Percentiles rank a stretch among this genome's conserved stretches.
phyloP scores from a whole-genome alignment of 2,797 vertebrate genomes.

The Novumbra hubbsi region DNA sequence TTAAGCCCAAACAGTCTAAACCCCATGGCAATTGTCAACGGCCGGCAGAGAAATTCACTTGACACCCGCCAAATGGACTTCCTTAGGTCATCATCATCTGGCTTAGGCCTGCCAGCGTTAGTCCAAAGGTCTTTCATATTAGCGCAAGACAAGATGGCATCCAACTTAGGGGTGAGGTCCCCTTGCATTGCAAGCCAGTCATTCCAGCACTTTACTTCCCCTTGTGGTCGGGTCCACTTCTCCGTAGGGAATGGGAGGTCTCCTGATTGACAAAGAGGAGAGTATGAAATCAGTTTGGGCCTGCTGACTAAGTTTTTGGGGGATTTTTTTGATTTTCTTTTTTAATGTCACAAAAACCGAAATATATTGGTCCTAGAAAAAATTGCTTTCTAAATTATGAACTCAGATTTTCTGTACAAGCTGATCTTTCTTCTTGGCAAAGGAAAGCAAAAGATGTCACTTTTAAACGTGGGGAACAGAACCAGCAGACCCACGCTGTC shows the following conservation, averaged over 20 bases:
- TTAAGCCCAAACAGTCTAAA: slow-evolving; percentile 63
- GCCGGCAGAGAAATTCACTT: slow-evolving; percentile 82
- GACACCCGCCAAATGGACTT: slow-evolving; percentile 80
- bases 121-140: slow-evolving; percentile 86
- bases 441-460: not conserved
- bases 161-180: slow-evolving; percentile 71
- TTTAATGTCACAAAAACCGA: not conserved
- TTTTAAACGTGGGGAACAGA: not conserved
- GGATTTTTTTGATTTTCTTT: not conserved
- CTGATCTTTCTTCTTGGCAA: not conserved
- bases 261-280: slow-evolving; percentile 61
- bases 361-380: not conserved
- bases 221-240: slow-evolving; percentile 74
- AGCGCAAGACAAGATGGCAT: slow-evolving; percentile 67
- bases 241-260: slow-evolving; percentile 84
- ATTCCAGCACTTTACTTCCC: slow-evolving; percentile 78
- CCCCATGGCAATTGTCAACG: slow-evolving; percentile 77
- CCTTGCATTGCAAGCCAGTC: slow-evolving; percentile 89
- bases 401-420: not conserved
- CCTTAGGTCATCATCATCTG: slow-evolving; percentile 72
- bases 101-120: slow-evolving; percentile 75
- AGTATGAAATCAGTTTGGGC: not conserved
- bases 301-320: not conserved
- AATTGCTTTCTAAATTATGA: not conserved
- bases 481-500: not conserved